Conservation (phyloP, 2,888 invertebrate species). For the Sipha maydis region DNA sequence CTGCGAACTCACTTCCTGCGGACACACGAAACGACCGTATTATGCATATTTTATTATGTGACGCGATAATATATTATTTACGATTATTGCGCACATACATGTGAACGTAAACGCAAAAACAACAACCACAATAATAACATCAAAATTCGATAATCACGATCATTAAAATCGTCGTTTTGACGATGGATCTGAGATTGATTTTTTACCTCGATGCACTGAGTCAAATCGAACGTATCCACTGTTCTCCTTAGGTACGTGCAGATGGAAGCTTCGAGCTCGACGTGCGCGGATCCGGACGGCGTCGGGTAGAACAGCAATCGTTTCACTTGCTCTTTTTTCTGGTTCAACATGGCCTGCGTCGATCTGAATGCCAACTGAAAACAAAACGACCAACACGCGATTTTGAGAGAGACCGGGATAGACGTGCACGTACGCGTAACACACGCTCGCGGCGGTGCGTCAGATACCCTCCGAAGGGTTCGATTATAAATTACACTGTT, state of each 20-base stretch:
- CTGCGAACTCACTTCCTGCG: conserved; percentile 74
- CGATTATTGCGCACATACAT: neutral
- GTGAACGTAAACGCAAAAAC: too few relatives aligned
- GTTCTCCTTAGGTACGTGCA: conserved; percentile 76
- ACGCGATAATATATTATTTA: neutral
- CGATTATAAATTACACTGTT: neutral
- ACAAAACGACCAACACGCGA: conserved; percentile 45
- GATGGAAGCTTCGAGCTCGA: conserved; percentile 72
- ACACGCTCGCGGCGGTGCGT: neutral
- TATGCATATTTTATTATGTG: neutral
- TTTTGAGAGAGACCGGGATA: neutral
- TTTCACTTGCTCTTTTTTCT: conserved; percentile 79
- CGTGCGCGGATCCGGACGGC: conserved; percentile 65
- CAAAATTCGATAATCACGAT: too few relatives aligned
- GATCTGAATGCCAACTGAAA: conserved; percentile 79
- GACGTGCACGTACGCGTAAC: neutral
- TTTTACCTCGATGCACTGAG: conserved; percentile 69
- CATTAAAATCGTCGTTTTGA: too few relatives aligned
- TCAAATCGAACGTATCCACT: conserved; percentile 75
- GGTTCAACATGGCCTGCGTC: conserved; percentile 77
- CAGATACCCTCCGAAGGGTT: neutral
- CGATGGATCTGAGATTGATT: too few relatives aligned
- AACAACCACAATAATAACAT: too few relatives aligned
- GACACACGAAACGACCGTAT: neutral
- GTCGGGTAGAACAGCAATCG: conserved; percentile 71